Base-by-base conservation (phyloP, 2,797 vertebrate species). In the Chrysocyon brachyurus region DNA sequence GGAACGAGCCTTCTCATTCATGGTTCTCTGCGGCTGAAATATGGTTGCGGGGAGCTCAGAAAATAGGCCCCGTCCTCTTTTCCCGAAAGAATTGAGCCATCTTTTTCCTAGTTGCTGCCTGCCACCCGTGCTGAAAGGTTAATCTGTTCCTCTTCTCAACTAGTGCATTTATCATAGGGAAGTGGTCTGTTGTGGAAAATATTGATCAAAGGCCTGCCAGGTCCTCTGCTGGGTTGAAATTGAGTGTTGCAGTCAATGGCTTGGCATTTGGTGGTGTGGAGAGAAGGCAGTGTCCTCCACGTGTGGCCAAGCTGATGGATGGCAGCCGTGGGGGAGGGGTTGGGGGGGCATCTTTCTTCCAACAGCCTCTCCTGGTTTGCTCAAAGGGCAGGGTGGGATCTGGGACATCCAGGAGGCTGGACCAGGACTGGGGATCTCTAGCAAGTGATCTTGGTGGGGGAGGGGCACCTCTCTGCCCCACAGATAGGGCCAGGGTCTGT, bases 101-200 rank as follows among this genome's bases (percentile, higher is more conserved):
- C 98, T 98, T 98, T 98, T 98, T 98, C 98, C 97, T 97, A 87
- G 98, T 98, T 97, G 98, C 97, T 64, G 97, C 98, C 98, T 98
- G 98, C 98, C 97, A 97, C 97, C 97, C 59, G 66, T 36, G 94
- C 97, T 98, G 98, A 98, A 97, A 98, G 98, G 98, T 99, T 99
- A 98, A 98, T 98, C 98, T 98, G 98, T 98, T 98, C 98, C 95
- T 98, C 97, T 98, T 98, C 96, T 97, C 98, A 91, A 78, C 97
- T 95, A 98, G 98, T 98, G 96, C 98, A 98, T 99, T 99, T 98
- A 98, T 99, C 99, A 98, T 97, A 93, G 85, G 97, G 97, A 98
- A 99, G 98, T 98, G 98, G 98, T 97, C 96, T 98, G 98, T 95
- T 98, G 98, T 98, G 98, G 98, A 98, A 98, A 98, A 97, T 99